phyloP scores from a whole-genome alignment of 2,888 invertebrate genomes.

The Euzetes globulus region DNA sequence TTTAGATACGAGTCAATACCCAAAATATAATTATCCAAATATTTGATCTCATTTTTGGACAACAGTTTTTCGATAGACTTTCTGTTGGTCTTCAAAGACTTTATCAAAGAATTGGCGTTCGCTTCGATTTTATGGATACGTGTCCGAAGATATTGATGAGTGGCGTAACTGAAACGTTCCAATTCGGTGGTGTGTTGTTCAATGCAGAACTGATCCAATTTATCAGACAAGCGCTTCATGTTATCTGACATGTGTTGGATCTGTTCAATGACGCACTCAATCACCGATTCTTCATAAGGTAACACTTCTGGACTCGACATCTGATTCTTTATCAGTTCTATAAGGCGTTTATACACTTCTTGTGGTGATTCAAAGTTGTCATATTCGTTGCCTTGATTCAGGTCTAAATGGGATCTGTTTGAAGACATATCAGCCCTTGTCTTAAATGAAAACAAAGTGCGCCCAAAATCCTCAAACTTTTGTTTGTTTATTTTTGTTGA shows the following conservation, averaged over 20 bases:
- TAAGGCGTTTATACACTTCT: conserved; percentile 34
- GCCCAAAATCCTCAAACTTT: too few species aligned
- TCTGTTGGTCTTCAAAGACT: conserved; percentile 29
- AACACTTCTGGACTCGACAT: conserved; percentile 29
- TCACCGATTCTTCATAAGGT: conserved; percentile 34
- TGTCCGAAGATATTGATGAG: conserved; percentile 35
- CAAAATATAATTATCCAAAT: conserved; percentile 36
- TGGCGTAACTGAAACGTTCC: conserved; percentile 33
- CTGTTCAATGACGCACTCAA: conserved; percentile 37
- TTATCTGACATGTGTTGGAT: conserved; percentile 35
- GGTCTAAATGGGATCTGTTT: background rate
- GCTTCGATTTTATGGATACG: conserved; percentile 36
- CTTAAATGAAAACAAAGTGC: too few species aligned
- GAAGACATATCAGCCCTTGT: background rate
- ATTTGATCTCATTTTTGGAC: conserved; percentile 35
- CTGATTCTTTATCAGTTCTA: conserved; percentile 36
- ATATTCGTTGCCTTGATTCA: background rate
- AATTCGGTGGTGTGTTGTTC: conserved; percentile 37
- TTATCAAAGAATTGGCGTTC: conserved; percentile 31
- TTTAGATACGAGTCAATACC: conserved; percentile 32
- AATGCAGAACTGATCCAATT: conserved; percentile 32
- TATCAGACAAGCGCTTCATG: conserved; percentile 14
- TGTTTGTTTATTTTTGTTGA: too few species aligned
- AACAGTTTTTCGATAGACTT: conserved; percentile 30
- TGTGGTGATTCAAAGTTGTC: conserved; percentile 22